These are phyloP conservation scores for Sprattus sprattus DNA, from an alignment of 2,113 vertebrate genomes.

Conservation along the genomic window DNA sequence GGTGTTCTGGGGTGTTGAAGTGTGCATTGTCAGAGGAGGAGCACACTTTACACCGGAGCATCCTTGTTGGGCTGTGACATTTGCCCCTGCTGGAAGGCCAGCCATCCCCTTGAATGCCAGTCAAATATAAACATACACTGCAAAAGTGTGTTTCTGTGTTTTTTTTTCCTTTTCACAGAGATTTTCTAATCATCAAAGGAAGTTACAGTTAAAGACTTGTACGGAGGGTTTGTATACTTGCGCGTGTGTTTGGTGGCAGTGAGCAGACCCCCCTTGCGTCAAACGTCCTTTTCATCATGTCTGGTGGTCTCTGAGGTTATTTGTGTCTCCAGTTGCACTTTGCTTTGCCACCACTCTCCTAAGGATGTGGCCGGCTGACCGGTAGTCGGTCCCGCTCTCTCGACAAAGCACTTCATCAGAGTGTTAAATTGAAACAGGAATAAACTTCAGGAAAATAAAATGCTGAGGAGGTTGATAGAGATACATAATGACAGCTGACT, in stretches of 20 bases:
- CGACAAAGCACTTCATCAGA: constrained; percentile 65
- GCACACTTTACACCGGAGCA: background rate
- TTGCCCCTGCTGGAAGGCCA: background rate
- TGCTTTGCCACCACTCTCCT: constrained; percentile 46
- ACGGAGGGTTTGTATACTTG: constrained; percentile 1
- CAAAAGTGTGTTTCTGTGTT: background rate
- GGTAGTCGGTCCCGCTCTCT: constrained; percentile 41
- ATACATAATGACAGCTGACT: constrained; percentile 72
- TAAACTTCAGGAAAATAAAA: constrained; percentile 48
- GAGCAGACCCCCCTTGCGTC: constrained; percentile 17
- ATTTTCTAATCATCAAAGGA: constrained; percentile 8
- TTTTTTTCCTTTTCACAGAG: background rate
- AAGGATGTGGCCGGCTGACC: constrained; percentile 61
- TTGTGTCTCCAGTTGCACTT: constrained; percentile 46
- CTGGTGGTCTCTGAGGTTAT: constrained; percentile 58
- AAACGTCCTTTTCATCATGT: constrained; percentile 59
- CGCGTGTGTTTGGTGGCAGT: background rate
- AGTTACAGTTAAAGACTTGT: background rate
- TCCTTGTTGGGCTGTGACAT: background rate
- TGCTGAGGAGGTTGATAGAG: constrained; percentile 51
- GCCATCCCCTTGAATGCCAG: background rate
- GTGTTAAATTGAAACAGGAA: constrained; percentile 59
- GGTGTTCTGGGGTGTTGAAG: background rate
- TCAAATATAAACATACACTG: constrained; percentile 10
- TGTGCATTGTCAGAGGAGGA: background rate